Percentiles rank a stretch among this genome's conserved stretches.
These are phyloP conservation scores for Mesembrinibis cayennensis DNA, from an alignment of 2,113 vertebrate genomes.

Conservation along the genomic window DNA sequence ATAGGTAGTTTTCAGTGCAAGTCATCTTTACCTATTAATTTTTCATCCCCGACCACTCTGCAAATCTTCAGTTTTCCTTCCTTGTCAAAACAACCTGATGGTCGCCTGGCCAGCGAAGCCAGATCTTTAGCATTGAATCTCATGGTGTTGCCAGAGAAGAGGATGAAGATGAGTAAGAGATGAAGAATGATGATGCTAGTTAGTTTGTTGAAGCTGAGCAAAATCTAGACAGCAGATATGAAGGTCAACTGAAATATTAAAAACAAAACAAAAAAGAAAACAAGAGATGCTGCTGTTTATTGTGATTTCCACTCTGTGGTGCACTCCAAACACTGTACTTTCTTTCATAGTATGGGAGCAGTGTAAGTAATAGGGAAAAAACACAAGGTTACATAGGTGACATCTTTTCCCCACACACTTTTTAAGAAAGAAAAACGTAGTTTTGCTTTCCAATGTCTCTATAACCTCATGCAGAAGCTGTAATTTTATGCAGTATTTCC, in stretches of 20 bases:
- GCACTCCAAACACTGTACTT: neutral
- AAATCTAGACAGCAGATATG: neutral
- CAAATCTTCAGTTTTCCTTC: constrained; percentile 44
- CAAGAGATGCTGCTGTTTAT: neutral
- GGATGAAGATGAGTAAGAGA: neutral
- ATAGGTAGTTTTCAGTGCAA: neutral
- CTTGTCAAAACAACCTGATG: constrained; percentile 43
- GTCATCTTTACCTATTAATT: neutral
- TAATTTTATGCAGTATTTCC: neutral
- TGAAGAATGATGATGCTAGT: neutral
- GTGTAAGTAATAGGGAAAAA: neutral
- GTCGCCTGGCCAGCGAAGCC: neutral
- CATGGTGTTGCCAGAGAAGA: constrained; percentile 14
- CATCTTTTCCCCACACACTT: neutral
- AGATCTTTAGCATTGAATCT: constrained; percentile 36
- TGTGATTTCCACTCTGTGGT: neutral
- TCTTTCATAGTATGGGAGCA: neutral
- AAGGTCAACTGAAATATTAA: neutral
- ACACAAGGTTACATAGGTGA: rapidly evolving
- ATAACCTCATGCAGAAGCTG: neutral
- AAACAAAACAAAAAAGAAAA: neutral
- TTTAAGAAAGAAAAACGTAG: neutral
- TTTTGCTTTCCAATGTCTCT: neutral
- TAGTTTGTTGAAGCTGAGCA: neutral
- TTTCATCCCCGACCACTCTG: neutral